Percentiles rank a stretch among this genome's conserved stretches.
Conservation (phyloP, 2,797 vertebrate species). For the Sandelia bainsii region DNA sequence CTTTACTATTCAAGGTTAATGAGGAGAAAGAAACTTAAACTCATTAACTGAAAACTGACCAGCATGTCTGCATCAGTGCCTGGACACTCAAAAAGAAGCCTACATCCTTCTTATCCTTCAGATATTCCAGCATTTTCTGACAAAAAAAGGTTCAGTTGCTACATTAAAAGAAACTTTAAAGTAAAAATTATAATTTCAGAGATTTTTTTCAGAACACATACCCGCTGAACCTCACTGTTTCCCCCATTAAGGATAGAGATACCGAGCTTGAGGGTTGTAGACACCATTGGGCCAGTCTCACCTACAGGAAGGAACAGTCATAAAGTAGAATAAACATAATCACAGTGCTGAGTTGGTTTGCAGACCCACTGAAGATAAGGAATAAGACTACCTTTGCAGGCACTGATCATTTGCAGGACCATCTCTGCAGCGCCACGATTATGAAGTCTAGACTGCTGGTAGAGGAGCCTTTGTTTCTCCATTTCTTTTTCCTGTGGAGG, state of each 20-base stretch:
- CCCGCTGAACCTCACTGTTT: constrained; percentile 92
- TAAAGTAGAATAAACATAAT: background rate
- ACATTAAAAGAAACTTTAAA: constrained; percentile 4
- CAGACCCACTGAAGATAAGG: background rate
- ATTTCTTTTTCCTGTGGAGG: constrained; percentile 92
- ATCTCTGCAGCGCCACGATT: constrained; percentile 94
- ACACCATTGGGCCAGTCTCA: constrained; percentile 93
- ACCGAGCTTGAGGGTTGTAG: constrained; percentile 93
- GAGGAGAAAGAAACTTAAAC: background rate
- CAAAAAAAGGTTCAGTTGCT: background rate
- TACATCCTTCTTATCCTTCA: constrained; percentile 95
- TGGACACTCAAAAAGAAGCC: constrained; percentile 96
- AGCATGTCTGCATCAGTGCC: constrained; percentile 95
- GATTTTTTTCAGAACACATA: constrained; percentile 58
- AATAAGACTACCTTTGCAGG: constrained; percentile 89
- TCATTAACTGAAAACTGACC: constrained; percentile 77
- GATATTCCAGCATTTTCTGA: constrained; percentile 96
- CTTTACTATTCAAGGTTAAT: background rate
- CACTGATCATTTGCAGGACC: constrained; percentile 98
- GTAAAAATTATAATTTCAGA: background rate
- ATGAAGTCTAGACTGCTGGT: constrained; percentile 94
- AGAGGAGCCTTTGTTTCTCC: constrained; percentile 94
- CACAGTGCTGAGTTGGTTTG: background rate
- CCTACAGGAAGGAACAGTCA: constrained; percentile 75
- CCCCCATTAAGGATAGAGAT: constrained; percentile 96